These are phyloP conservation scores for Ophraella communa DNA, from an alignment of 2,888 invertebrate genomes.

Conservation along the genomic window DNA sequence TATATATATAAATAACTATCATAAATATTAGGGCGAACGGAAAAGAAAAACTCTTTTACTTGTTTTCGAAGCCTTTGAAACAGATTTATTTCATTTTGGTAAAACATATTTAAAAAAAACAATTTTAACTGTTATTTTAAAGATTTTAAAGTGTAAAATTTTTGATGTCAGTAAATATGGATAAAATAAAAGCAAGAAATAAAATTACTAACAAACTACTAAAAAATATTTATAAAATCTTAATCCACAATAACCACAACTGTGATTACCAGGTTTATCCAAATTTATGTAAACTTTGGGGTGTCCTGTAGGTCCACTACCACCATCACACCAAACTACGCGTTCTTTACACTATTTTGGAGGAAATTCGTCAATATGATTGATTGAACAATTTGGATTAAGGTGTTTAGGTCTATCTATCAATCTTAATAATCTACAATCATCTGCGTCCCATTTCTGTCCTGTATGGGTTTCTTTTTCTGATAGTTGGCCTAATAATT, in stretches of 20 bases:
- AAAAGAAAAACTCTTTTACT: no score
- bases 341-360: conserved; percentile 78
- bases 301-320: conserved; percentile 94
- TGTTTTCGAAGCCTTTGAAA: no score
- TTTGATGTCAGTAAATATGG: no score
- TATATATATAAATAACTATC: no score
- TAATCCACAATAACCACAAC: conserved; percentile 95
- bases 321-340: conserved; percentile 93
- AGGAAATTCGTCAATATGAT: conserved; percentile 86
- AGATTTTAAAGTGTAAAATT: no score
- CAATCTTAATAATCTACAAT: conserved; percentile 82
- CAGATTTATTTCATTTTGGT: no score
- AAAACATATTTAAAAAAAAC: no score
- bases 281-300: conserved; percentile 98
- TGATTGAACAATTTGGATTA: conserved; percentile 86
- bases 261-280: conserved; percentile 93
- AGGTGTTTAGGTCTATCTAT: conserved; percentile 81
- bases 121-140: no score
- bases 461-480: conserved; percentile 67
- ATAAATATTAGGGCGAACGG: no score
- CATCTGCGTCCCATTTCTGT: conserved; percentile 79
- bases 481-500: no score
- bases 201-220: no score
- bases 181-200: no score
- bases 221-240: conserved; percentile 84